phyloP scores from a whole-genome alignment of 37 sponge, comb jelly and placozoan species.

The Cliona cf. orientalis region DNA sequence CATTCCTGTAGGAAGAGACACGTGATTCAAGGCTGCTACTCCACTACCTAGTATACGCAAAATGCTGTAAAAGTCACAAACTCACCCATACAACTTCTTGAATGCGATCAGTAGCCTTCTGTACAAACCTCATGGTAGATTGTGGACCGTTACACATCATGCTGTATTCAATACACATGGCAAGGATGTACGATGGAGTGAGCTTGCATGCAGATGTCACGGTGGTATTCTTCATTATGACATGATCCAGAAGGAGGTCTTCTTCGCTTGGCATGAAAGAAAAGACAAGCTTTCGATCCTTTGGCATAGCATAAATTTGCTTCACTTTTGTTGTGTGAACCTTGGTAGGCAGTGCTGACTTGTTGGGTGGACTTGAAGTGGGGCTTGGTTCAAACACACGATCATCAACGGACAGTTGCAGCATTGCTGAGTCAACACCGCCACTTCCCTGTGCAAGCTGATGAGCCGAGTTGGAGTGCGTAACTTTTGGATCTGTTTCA shows the following conservation, averaged over 20 bases:
- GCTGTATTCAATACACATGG: slow-evolving; percentile 60
- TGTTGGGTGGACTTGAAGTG: too few relatives aligned
- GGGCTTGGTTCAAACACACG: too few relatives aligned
- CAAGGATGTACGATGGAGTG: slow-evolving; percentile 59
- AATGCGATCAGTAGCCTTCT: slow-evolving; percentile 40
- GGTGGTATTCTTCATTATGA: not conserved
- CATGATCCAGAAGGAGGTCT: slow-evolving; percentile 21
- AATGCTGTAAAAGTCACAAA: not conserved
- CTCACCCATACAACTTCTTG: slow-evolving; percentile 73
- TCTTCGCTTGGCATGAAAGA: slow-evolving; percentile 28
- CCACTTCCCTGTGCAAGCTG: too few relatives aligned
- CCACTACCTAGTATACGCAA: not conserved
- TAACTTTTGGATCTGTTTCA: too few relatives aligned
- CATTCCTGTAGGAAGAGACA: slow-evolving; percentile 19
- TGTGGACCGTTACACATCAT: slow-evolving; percentile 28
- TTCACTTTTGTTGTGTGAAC: too few relatives aligned
- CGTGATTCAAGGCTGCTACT: not conserved
- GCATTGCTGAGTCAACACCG: too few relatives aligned
- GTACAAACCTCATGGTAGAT: slow-evolving; percentile 18
- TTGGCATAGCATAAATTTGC: slow-evolving; percentile 1
- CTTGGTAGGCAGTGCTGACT: too few relatives aligned
- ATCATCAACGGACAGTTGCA: too few relatives aligned
- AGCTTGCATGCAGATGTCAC: slow-evolving; percentile 23
- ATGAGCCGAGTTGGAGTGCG: too few relatives aligned
- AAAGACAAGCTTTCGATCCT: slow-evolving; percentile 31